A percentile compares a stretch with the other conserved stretches of the same genome.
phyloP scores from a whole-genome alignment of 2,797 vertebrate species.

The Chromobotia macracanthus region DNA sequence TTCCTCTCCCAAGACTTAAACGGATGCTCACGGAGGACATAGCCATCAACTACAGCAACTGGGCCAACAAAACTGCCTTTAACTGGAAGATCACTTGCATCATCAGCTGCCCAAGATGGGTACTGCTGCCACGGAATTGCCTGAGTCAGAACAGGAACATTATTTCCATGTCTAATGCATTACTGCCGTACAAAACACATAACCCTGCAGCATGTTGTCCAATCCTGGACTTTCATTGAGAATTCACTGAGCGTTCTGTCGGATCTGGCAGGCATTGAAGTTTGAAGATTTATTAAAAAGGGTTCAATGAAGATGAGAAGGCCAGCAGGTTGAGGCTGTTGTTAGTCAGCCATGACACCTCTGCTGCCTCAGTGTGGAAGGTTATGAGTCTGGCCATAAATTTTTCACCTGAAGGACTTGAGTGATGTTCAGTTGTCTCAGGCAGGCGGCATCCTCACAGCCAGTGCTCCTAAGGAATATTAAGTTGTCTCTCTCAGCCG shows the following conservation, averaged over 20 bases:
- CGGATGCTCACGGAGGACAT: constrained; percentile 71
- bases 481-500: constrained; percentile 76
- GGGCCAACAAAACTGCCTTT: constrained; percentile 66
- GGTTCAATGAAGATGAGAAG: constrained; percentile 9
- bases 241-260: constrained; percentile 22
- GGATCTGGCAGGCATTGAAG: constrained; percentile 19
- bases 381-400: constrained; percentile 18
- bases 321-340: constrained; percentile 33
- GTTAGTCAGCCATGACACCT: constrained; percentile 33
- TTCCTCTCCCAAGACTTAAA: constrained; percentile 73
- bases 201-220: constrained; percentile 12
- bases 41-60: constrained; percentile 75
- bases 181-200: background rate
- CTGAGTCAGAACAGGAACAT: constrained; percentile 56
- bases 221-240: background rate
- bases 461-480: constrained; percentile 71
- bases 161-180: constrained; percentile 23
- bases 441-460: constrained; percentile 72
- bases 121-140: constrained; percentile 77
- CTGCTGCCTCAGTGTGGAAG: constrained; percentile 19
- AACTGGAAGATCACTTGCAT: constrained; percentile 69
- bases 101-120: constrained; percentile 73
- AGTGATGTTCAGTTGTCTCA: constrained; percentile 64
- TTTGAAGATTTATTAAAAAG: constrained; percentile 37
- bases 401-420: constrained; percentile 74